Base-by-base conservation (phyloP, 2,888 invertebrate genomes). In the Fragum sueziense region DNA sequence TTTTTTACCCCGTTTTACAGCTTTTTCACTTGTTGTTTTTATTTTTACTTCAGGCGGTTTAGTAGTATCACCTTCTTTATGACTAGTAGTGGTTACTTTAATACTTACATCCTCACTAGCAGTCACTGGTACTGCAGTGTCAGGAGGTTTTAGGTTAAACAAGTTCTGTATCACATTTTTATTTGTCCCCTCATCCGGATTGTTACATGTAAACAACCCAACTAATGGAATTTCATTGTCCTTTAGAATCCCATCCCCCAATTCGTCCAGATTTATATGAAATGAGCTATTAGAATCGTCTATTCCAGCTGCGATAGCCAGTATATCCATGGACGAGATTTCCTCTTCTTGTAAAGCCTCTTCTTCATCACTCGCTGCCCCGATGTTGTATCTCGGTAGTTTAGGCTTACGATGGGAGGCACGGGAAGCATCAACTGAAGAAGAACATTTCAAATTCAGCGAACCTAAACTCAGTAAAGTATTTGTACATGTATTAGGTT, bases 401-500 rank as follows among this genome's bases (percentile, higher is more conserved):
- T 82, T 82, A 4, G 82, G 82, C n/a, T 82, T 82, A 41, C 82
- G 69, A 67, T 82, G 78, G 2, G 82, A 82, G n/a, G 82, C 82
- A 67, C 82, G 52, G 22, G 82, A 82, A 14, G 74, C 74, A 73
- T 82, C 82, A 79, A 41, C 62, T 54, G 22, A 29, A 54, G 27
- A 51, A 47, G 29, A 51, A 52, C 17, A 47, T 4, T 17, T 6
- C 17, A 20, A 47, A 1, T 1, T n/a, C n/a, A n/a, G n/a, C n/a
- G n/a, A n/a, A n/a, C n/a, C n/a, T n/a, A n/a, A n/a, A n/a, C n/a
- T n/a, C n/a, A n/a, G n/a, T n/a, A n/a, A n/a, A n/a, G n/a, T n/a
- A n/a, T n/a, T n/a, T n/a, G n/a, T n/a, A n/a, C n/a, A n/a, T n/a
- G n/a, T n/a, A n/a, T n/a, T n/a, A n/a, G n/a, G n/a, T n/a, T n/a